phyloP scores from a whole-genome alignment of 2,888 invertebrate species.

The Seira sanloemensis region DNA sequence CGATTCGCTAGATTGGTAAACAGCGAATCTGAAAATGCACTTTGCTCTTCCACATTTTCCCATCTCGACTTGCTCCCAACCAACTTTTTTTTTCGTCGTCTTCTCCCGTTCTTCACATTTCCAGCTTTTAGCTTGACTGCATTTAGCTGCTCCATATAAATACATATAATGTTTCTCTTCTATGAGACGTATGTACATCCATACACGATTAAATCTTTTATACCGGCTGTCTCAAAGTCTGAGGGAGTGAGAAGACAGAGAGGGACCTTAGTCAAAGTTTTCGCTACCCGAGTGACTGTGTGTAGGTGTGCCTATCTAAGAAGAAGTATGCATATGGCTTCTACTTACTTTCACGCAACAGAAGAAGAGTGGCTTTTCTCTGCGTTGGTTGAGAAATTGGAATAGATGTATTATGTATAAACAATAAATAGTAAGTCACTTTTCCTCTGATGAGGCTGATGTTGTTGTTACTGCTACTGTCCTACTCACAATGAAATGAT shows the following conservation, averaged over 20 bases:
- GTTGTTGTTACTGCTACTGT: conserved; percentile 48
- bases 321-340: background rate
- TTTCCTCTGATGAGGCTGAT: conserved; percentile 37
- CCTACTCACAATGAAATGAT: conserved; percentile 45
- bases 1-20: conserved; percentile 74
- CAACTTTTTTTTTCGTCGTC: conserved; percentile 64
- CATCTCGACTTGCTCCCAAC: conserved; percentile 67
- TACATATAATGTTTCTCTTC: conserved; percentile 17
- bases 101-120: conserved; percentile 60
- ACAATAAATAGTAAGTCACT: conserved; percentile 57
- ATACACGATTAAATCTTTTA: conserved; percentile 7
- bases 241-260: conserved; percentile 1
- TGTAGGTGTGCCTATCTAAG: background rate
- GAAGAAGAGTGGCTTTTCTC: too few species aligned
- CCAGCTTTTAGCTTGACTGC: conserved; percentile 57
- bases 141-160: conserved; percentile 46
- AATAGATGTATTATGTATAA: conserved; percentile 59
- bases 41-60: conserved; percentile 73
- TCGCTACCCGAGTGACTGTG: too few species aligned
- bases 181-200: background rate
- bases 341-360: background rate
- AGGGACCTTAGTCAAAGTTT: conserved; percentile 4
- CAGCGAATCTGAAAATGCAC: conserved; percentile 74
- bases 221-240: background rate
- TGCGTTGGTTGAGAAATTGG: conserved; percentile 39